Evolutionary conservation across 1,140 invertebrate species (phyloP).

Genomic region (Euura lappo): DNA sequence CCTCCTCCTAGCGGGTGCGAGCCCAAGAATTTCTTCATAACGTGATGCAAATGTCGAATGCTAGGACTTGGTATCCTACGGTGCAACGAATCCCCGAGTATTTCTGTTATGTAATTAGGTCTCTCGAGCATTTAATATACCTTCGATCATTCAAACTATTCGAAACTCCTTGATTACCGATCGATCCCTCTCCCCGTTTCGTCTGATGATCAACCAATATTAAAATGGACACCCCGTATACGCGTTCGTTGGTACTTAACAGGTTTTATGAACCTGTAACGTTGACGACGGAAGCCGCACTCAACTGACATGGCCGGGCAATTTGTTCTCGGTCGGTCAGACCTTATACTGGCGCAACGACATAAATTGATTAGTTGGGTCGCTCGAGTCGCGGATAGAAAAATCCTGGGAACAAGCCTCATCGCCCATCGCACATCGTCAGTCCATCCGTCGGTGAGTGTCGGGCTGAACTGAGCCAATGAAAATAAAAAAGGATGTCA

Average conservation of each 20-base stretch:
- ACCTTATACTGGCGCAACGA: constrained; percentile 42
- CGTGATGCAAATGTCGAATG: constrained; percentile 43
- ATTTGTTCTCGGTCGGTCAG: constrained; percentile 30
- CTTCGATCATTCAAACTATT: neutral
- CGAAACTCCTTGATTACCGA: no score
- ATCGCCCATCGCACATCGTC: constrained; percentile 36
- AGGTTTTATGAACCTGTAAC: constrained; percentile 59
- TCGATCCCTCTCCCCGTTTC: neutral
- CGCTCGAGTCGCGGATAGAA: constrained; percentile 53
- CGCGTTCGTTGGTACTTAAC: constrained; percentile 46
- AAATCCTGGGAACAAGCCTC: constrained; percentile 61
- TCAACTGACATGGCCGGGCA: constrained; percentile 41
- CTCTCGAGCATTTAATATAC: neutral
- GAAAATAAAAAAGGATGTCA: constrained; percentile 64
- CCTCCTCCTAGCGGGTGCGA: constrained; percentile 24
- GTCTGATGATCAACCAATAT: neutral
- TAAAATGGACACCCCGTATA: constrained; percentile 35
- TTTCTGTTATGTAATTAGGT: constrained; percentile 26
- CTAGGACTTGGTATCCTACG: neutral
- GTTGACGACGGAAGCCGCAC: constrained; percentile 56
- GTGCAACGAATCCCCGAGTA: constrained; percentile 31
- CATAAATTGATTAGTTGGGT: constrained; percentile 60
- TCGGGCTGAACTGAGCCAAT: constrained; percentile 50
- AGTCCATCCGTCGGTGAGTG: constrained; percentile 26
- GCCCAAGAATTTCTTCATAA: constrained; percentile 52